Percentiles rank a stretch among this genome's conserved stretches.
Conservation (phyloP, 1,140 invertebrate species). For the Melipona quadrifasciata region DNA sequence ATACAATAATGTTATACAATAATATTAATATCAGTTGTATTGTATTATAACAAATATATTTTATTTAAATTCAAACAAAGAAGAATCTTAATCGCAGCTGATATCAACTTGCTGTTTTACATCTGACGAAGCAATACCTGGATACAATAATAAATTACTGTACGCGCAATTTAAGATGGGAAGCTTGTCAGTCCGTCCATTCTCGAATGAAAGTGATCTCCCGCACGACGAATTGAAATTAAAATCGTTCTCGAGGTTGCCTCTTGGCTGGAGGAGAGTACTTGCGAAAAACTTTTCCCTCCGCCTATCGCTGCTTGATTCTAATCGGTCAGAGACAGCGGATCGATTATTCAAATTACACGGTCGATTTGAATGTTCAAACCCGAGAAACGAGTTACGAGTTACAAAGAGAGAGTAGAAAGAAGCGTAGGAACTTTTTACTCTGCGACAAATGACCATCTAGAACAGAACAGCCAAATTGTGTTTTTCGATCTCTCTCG, state of each 20-base stretch:
- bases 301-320: constrained; percentile 7
- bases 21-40: too few species aligned
- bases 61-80: too few species aligned
- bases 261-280: not conserved
- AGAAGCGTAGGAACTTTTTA: not conserved
- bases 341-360: constrained; percentile 54
- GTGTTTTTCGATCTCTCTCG: not conserved
- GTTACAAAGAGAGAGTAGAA: not conserved
- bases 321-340: constrained; percentile 20
- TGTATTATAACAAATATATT: too few species aligned
- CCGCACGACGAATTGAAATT: not conserved
- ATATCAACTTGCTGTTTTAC: too few species aligned
- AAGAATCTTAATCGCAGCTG: too few species aligned
- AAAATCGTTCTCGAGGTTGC: not conserved
- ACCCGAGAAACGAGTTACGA: constrained; percentile 12
- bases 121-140: too few species aligned
- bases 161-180: too few species aligned
- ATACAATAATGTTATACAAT: too few species aligned
- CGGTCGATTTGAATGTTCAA: constrained; percentile 40
- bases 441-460: not conserved
- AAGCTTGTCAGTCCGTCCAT: too few species aligned
- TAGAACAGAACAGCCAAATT: not conserved
- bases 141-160: too few species aligned
- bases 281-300: constrained; percentile 1
- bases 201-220: too few species aligned